Evolutionary conservation across 2,888 invertebrate genomes (phyloP).

Genomic region (Mythimna albipuncta): DNA sequence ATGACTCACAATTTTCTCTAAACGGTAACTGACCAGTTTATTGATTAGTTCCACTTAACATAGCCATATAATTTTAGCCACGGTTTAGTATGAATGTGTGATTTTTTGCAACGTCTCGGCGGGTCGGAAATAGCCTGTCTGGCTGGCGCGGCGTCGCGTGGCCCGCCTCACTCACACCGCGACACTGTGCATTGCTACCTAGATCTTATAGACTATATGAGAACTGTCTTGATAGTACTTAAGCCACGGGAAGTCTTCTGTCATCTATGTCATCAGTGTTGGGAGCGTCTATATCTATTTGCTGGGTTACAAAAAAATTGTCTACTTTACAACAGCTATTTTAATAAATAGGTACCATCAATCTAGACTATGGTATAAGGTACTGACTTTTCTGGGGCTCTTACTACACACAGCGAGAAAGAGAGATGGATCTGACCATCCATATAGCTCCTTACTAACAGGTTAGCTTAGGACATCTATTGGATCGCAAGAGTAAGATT

Average conservation of each 20-base stretch:
- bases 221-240: constrained; percentile 28
- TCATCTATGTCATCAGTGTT: background rate
- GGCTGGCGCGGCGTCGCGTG: constrained; percentile 58
- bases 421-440: no score
- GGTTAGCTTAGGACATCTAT: no score
- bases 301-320: background rate
- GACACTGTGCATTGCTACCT: constrained; percentile 39
- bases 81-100: constrained; percentile 54
- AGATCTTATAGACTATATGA: constrained; percentile 33
- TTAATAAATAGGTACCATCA: no score
- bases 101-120: constrained; percentile 66
- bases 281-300: background rate
- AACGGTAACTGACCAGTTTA: constrained; percentile 51
- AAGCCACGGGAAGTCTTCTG: constrained; percentile 7
- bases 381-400: no score
- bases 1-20: constrained; percentile 51
- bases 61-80: constrained; percentile 58
- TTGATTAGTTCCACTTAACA: constrained; percentile 52
- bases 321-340: no score
- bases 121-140: constrained; percentile 72
- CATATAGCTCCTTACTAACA: no score
- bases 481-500: no score
- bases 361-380: no score
- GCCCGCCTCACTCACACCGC: constrained; percentile 33
- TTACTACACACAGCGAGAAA: no score